A percentile compares a stretch with the other conserved stretches of the same genome.
Evolutionary conservation across 2,113 vertebrate species (phyloP).

Genomic region (Sakesphorus luctuosus): DNA sequence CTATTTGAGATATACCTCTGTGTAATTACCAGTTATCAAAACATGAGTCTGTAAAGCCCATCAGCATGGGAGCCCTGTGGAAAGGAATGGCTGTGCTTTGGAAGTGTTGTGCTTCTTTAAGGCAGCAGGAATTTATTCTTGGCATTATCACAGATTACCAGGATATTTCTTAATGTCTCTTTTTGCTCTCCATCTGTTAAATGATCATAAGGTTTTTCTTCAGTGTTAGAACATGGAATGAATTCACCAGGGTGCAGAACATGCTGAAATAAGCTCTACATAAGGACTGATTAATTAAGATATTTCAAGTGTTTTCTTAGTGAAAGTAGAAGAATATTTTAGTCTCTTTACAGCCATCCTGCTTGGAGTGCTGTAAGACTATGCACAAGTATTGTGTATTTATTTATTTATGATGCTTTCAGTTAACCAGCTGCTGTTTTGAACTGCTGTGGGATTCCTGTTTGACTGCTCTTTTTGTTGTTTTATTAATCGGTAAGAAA

Average conservation of each 20-base stretch:
- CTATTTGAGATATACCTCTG: accelerated
- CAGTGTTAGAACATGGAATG: not conserved
- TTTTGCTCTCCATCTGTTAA: not conserved
- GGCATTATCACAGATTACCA: not conserved
- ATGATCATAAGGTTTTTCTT: not conserved
- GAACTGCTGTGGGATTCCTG: not conserved
- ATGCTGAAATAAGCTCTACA: not conserved
- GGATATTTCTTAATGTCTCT: not conserved
- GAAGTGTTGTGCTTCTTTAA: not conserved
- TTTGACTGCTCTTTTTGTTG: not conserved
- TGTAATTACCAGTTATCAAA: not conserved
- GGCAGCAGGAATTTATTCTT: not conserved
- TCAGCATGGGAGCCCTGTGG: not conserved
- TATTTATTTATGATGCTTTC: conserved; percentile 34
- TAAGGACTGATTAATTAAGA: not conserved
- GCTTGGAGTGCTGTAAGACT: not conserved
- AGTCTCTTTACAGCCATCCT: not conserved
- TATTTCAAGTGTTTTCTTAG: not conserved
- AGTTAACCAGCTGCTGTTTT: conserved; percentile 23
- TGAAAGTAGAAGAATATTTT: not conserved
- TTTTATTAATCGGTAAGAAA: not conserved
- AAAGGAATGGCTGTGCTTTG: not conserved
- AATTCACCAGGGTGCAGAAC: not conserved
- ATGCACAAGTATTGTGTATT: not conserved
- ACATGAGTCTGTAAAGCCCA: not conserved